Base-by-base conservation (phyloP, 2,888 invertebrate genomes). In the Calameuta filiformis region DNA sequence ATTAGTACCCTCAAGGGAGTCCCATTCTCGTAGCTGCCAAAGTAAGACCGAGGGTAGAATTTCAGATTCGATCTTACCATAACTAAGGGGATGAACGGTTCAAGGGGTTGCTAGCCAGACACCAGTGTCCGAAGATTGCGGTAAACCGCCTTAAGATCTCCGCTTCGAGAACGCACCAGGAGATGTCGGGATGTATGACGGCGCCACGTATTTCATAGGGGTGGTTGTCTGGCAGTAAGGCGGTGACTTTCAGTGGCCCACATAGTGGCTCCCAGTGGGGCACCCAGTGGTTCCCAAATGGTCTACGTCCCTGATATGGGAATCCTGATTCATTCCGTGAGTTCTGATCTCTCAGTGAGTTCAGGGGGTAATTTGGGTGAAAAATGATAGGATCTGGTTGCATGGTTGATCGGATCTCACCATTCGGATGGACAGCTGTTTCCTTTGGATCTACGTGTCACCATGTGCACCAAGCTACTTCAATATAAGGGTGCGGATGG, bases 401-500 rank as follows among this genome's bases (percentile, higher is more conserved):
- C 12, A 23, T 1, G 31, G 35, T 30, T 77, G 78, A 79, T 84
- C 37, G 12, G 37, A 37, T 37, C 15, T 15, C 15, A 15, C 37
- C 37, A 81, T 83, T 79, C 82, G 83, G 85, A 84, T 81, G 81
- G 79, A 85, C 84, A 84, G 83, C 82, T 86, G 85, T 88, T 88
- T 89, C 88, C 85, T 87, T 86, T 86, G 85, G 87, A 87, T 89
- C 89, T 87, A 87, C 86, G 85, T 86, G 88, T 89, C 85, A 85
- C 86, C 85, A 80, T 85, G 86, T 83, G 85, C 83, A 80, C 81
- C 83, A 77, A 79, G 79, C 79, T 81, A 82, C 81, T 82, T 77
- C 83, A 83, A 86, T 86, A 87, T 86, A 85, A 87, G 82, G 82
- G 79, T 83, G 82, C 82, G 84, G 87, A 87, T 88, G 87, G 86